Percentiles rank a stretch among this genome's conserved stretches.
Conservation (phyloP, 2,888 invertebrate species). For the Schizotus pectinicornis region DNA sequence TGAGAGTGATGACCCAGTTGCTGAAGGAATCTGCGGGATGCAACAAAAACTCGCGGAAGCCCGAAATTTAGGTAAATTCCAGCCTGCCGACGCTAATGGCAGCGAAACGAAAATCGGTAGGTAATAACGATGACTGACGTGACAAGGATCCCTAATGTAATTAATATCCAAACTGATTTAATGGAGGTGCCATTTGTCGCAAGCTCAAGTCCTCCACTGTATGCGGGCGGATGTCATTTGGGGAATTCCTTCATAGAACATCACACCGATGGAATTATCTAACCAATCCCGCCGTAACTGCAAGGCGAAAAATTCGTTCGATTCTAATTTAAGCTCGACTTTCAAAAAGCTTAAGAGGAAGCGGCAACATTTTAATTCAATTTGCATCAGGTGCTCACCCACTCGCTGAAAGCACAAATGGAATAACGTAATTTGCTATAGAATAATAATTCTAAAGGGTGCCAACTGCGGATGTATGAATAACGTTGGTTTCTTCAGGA, state of each 20-base stretch:
- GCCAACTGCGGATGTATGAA: too few species aligned
- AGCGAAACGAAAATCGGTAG: conserved; percentile 26
- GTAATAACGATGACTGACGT: conserved; percentile 35
- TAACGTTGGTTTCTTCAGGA: too few species aligned
- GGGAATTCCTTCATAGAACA: conserved; percentile 15
- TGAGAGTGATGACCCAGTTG: too few species aligned
- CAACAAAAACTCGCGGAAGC: background rate
- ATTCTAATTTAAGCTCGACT: conserved; percentile 4
- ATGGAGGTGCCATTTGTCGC: conserved; percentile 39
- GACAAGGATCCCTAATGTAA: conserved; percentile 38
- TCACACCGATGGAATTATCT: conserved; percentile 3
- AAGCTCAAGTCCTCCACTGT: conserved; percentile 16
- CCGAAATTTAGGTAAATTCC: conserved; percentile 1
- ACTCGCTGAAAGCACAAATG: conserved; percentile 5
- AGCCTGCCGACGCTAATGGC: conserved; percentile 15
- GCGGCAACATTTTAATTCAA: conserved; percentile 9
- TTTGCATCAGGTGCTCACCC: background rate
- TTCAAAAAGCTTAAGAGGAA: conserved; percentile 3
- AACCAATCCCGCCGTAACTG: background rate
- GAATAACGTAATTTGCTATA: conserved; percentile 12
- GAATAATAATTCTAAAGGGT: conserved; percentile 4
- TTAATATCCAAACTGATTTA: conserved; percentile 42
- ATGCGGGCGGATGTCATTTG: conserved; percentile 21
- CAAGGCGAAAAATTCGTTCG: background rate
- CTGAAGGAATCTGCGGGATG: too few species aligned